phyloP scores from a whole-genome alignment of 2,888 invertebrate genomes.

The Platycheirus albimanus region DNA sequence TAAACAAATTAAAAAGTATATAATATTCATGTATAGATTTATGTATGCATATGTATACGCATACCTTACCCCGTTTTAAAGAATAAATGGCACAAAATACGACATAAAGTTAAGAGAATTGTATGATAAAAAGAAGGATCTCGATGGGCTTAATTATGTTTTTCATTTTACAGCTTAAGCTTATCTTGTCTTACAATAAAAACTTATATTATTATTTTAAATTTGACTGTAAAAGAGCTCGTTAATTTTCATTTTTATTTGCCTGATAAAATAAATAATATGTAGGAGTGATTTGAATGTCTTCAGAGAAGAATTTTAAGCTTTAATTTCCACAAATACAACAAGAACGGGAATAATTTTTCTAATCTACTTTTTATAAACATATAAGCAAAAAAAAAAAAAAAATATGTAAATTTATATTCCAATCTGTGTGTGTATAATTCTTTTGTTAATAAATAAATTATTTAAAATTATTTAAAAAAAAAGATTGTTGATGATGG shows the following conservation, averaged over 20 bases:
- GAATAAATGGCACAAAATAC: constrained; percentile 20
- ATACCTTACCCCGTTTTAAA: constrained; percentile 11
- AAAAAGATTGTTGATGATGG: no score
- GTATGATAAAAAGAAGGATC: neutral
- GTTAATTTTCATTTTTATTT: neutral
- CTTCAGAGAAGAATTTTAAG: constrained; percentile 24
- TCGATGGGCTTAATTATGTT: neutral
- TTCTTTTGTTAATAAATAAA: constrained; percentile 17
- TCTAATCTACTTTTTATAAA: constrained; percentile 9
- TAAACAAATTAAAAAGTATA: constrained; percentile 4
- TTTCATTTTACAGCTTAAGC: constrained; percentile 1
- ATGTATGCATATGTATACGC: neutral
- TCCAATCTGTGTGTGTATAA: constrained; percentile 16
- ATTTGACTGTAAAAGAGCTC: neutral
- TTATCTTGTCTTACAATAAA: neutral
- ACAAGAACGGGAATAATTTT: neutral
- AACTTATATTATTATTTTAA: neutral
- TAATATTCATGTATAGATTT: constrained; percentile 1
- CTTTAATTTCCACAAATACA: constrained; percentile 18
- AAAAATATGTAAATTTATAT: constrained; percentile 24
- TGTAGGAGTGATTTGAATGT: constrained; percentile 16
- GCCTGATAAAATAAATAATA: neutral
- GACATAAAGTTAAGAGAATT: neutral
- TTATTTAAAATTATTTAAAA: constrained; percentile 10
- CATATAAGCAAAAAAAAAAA: constrained; percentile 9